phyloP scores from a whole-genome alignment of 2,888 invertebrate genomes.

The Pammene aurita region DNA sequence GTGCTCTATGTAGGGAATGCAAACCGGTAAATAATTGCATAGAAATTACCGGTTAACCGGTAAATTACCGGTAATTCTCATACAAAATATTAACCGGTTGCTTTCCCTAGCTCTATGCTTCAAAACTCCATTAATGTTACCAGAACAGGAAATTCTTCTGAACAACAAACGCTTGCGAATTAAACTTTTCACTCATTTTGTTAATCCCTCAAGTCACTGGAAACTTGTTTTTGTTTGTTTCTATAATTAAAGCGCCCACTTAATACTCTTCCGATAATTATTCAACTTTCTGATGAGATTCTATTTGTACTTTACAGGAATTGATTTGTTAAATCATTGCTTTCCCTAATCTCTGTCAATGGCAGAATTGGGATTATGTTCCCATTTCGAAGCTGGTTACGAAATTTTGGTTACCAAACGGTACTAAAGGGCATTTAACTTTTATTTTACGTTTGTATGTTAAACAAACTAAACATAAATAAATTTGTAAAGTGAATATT shows the following conservation, averaged over 20 bases:
- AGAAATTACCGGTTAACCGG: too few species aligned
- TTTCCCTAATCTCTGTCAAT: conserved; percentile 8
- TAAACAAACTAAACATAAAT: too few species aligned
- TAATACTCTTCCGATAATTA: conserved; percentile 71
- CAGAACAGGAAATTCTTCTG: conserved; percentile 34
- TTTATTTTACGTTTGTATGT: too few species aligned
- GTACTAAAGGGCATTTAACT: too few species aligned
- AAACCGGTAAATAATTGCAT: too few species aligned
- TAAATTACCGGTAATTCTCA: too few species aligned
- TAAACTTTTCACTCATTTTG: conserved; percentile 60
- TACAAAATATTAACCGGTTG: too few species aligned
- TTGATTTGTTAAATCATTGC: conserved; percentile 40
- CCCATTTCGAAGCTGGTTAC: too few species aligned
- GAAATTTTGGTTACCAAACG: too few species aligned
- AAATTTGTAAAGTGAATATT: not conserved
- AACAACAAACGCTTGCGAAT: conserved; percentile 61
- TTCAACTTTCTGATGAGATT: conserved; percentile 61
- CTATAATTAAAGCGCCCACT: conserved; percentile 76
- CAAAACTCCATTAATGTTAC: conserved; percentile 50
- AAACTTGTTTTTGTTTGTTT: conserved; percentile 76
- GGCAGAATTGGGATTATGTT: too few species aligned
- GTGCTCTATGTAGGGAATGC: too few species aligned
- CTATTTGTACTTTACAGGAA: conserved; percentile 63
- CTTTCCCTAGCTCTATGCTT: conserved; percentile 47
- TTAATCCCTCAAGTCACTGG: conserved; percentile 66